phyloP scores from a whole-genome alignment of 2,113 vertebrate genomes.

The Megaceryle maxima region DNA sequence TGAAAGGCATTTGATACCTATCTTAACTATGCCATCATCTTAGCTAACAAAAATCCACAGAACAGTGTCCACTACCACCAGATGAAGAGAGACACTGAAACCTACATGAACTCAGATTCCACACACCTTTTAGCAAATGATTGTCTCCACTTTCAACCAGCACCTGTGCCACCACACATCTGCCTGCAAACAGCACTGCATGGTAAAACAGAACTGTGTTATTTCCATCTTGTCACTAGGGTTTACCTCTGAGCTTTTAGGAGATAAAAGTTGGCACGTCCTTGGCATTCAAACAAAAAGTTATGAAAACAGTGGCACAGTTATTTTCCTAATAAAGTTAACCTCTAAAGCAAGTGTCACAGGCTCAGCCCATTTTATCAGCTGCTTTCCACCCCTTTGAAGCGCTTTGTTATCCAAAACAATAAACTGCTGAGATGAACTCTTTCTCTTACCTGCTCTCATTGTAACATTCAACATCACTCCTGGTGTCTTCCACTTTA shows the following conservation, averaged over 20 bases:
- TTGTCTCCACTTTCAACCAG: not conserved
- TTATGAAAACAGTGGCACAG: not conserved
- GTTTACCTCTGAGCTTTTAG: not conserved
- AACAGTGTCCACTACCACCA: rapidly evolving
- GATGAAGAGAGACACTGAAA: not conserved
- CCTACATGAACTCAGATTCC: not conserved
- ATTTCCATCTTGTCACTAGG: not conserved
- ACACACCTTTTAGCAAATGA: not conserved
- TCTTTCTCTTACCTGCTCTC: not conserved
- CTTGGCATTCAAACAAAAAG: not conserved
- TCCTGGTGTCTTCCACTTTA: not conserved
- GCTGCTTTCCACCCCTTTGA: not conserved
- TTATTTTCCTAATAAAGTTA: not conserved
- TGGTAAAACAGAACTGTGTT: not conserved
- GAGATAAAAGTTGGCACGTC: not conserved
- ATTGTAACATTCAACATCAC: not conserved
- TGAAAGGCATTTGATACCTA: not conserved
- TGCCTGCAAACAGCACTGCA: not conserved
- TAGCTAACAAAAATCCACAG: not conserved
- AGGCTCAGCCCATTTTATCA: not conserved
- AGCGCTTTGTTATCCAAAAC: not conserved
- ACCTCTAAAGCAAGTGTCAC: not conserved
- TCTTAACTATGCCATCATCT: not conserved
- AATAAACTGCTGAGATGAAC: not conserved
- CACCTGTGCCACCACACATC: not conserved